Evolutionary conservation across 2,113 vertebrate species (phyloP), one percentile per base, ranked within the genome.

Genomic region (Epinephelus fuscoguttatus): DNA sequence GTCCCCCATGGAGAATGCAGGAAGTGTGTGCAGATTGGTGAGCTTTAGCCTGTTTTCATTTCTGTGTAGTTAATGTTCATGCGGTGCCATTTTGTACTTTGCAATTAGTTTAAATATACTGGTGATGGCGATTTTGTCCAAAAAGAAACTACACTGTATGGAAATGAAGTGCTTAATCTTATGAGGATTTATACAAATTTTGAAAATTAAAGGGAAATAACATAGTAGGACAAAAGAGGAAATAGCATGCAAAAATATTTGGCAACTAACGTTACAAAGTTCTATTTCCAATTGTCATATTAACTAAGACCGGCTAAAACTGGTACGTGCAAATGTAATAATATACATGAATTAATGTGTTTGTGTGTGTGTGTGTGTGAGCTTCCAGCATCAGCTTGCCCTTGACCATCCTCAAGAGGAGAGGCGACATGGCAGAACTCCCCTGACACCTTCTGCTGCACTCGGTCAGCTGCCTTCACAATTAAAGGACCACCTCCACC

Each of bases 341-440:
- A 56, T 53, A 45, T 75, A 62, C 19, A 42, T 40, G 52, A 75
- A 57, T 64, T 12, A 49, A 60, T 76, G 25, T 71, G 23, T 86
- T 27, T 67, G 21, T 40, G 60, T 83, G 55, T 67, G 21, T 40
- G 60, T 83, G 55, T 60, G 42, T 55, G 55, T 52, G 84, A 53
- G 68, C 47, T 87, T 86, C 63, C 62, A 47, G 90, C 88, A 78
- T 73, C 92, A 94, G 89, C 94, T 94, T 95, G 95, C 95, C 97
- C 97, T 97, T 97, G 96, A 97, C 96, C 96, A 96, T 94, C 86
- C 90, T 94, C 91, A 88, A 85, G 87, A 95, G 95, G 94, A 94
- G 87, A 93, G 89, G 93, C 93, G 91, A 96, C 94, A 95, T 90
- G 94, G 92, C 95, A 90, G 42, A 92, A 62, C 70, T 96, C 96